Base-by-base conservation (phyloP, 2,113 vertebrate species). In the Anguilla japonica region DNA sequence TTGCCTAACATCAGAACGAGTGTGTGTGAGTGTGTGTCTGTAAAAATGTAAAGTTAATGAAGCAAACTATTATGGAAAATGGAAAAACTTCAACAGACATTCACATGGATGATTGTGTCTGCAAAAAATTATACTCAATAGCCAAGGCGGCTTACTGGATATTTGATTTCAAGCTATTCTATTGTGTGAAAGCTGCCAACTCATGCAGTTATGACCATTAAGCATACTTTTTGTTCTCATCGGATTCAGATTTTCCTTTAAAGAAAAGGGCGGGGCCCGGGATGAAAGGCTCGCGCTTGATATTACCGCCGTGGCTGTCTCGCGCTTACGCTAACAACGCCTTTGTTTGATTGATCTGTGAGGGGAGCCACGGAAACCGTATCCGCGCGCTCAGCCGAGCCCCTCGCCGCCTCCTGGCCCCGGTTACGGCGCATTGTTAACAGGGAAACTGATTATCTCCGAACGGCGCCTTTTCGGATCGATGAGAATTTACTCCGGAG, bases 371-470 rank as follows among this genome's bases (percentile, higher is more conserved):
- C 34, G 41, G 41, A 34, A 86, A 79, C 41, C 9, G 39, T 56
- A 53, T 7, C 20, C 3, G n/a, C 29, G 34, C 41, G 8, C 46
- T 14, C 43, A 0, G 39, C 40, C 40, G 20, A 14, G 41, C 60
- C 39, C 78, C 26, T 22, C 84, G 80, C 34, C 50, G 41, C 81
- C 84, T 85, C 57, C 50, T 79, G n/a, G 53, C 56, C 34, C 84
- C 60, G 11, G 53, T 57, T 79, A 53, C 41, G 50, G 34, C 46
- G 39, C 5, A 85, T 50, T 56, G 50, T 39, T 50, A 14, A n/a
- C 29, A 26, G 14, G 22, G 18, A 41, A 85, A n/a, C 84, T 41
- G 79, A 41, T 79, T 29, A 29, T 80, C 79, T 80, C 41, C 4
- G 34, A 80, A 80, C 41, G 5, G 34, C 40, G 34, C 34, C 34